These are phyloP conservation scores for Cherax destructor DNA, from an alignment of 1,140 invertebrate genomes.

Conservation along the genomic window DNA sequence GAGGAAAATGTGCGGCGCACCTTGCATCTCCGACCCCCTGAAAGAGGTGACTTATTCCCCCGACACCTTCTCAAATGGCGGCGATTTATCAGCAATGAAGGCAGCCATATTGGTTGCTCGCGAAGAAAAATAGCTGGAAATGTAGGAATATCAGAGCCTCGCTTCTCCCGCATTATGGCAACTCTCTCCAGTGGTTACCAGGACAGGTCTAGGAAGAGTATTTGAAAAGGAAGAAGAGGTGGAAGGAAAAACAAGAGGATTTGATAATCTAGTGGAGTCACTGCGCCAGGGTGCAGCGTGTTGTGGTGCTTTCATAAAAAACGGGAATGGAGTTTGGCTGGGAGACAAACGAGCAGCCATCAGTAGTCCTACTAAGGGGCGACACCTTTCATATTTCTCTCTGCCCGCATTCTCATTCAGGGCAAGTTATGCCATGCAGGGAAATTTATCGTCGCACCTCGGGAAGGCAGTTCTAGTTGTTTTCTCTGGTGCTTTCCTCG, in stretches of 20 bases:
- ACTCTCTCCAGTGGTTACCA: constrained; percentile 3
- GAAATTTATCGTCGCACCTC: constrained; percentile 55
- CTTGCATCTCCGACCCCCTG: constrained; percentile 55
- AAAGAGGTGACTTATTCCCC: constrained; percentile 71
- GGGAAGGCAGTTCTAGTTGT: constrained; percentile 31
- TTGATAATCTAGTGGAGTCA: neutral
- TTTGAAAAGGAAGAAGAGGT: neutral
- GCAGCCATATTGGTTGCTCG: constrained; percentile 66
- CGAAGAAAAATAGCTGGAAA: constrained; percentile 69
- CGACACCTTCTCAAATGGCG: constrained; percentile 70
- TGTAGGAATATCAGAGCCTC: constrained; percentile 67
- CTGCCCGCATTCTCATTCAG: constrained; percentile 64
- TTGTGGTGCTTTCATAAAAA: constrained; percentile 22
- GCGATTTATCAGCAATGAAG: constrained; percentile 71
- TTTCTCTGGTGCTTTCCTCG: constrained; percentile 2
- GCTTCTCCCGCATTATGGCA: constrained; percentile 54
- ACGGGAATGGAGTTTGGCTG: constrained; percentile 62
- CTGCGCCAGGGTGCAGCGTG: neutral
- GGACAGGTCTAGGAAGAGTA: neutral
- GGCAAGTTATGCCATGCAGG: constrained; percentile 64
- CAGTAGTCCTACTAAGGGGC: constrained; percentile 63
- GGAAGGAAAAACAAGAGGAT: neutral
- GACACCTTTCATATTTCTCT: constrained; percentile 71
- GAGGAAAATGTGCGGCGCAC: constrained; percentile 44
- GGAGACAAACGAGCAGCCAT: constrained; percentile 64